These are phyloP conservation scores for Eulemur mongoz DNA, from an alignment of 2,797 vertebrate species.

Conservation along the genomic window DNA sequence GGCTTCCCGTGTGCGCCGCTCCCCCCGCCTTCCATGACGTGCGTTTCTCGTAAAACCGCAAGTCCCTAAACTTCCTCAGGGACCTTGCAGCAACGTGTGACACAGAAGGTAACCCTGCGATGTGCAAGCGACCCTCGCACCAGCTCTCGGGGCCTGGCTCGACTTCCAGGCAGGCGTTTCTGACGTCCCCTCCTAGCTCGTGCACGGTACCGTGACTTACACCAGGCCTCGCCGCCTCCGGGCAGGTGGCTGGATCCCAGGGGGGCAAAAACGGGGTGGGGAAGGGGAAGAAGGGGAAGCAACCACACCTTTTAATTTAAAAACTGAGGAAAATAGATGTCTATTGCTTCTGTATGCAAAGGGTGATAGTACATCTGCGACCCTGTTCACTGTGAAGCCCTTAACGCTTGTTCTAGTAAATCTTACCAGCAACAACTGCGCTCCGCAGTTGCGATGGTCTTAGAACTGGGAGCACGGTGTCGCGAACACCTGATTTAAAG, in stretches of 20 bases:
- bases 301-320: neutral
- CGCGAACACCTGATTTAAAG: too few relatives aligned
- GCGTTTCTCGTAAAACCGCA: slow-evolving; percentile 40
- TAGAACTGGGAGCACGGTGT: neutral
- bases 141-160: neutral
- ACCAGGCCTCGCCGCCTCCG: fast-evolving
- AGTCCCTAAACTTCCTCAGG: slow-evolving; percentile 63
- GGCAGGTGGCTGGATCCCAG: neutral
- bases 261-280: fast-evolving
- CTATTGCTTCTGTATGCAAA: neutral
- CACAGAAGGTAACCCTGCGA: neutral
- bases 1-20: neutral
- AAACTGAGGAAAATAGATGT: neutral
- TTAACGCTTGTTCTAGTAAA: neutral
- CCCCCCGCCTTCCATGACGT: neutral
- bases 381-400: neutral
- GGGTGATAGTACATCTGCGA: neutral
- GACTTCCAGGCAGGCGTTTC: fast-evolving
- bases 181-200: too few relatives aligned
- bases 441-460: neutral
- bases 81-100: neutral
- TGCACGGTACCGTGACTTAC: fast-evolving
- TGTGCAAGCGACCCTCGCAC: fast-evolving
- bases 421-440: neutral
- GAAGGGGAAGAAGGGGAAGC: neutral